Evolutionary conservation across 2,113 vertebrate species (phyloP), one percentile per base, ranked within the genome.

Genomic region (Dendrocopos noguchii): DNA sequence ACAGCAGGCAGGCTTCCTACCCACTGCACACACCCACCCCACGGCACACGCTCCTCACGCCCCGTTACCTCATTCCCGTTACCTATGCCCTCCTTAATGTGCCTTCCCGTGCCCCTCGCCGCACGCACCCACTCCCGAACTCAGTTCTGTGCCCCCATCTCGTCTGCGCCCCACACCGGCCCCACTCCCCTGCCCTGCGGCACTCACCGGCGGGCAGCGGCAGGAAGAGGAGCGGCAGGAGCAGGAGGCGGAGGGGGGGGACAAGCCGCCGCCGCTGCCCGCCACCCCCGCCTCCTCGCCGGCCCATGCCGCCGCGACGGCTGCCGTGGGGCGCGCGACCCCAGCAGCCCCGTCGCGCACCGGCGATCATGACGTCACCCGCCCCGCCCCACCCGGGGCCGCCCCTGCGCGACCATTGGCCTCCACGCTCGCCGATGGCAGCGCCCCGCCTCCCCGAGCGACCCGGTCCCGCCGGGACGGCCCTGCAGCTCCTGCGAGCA

Each of bases 391-490:
- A 13, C 15, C 28, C 12, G 7, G 29, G 6, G 7, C 88, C 5
- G 20, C 55, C 83, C n/a, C 12, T 21, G 3, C 15, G 1, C 2
- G 7, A 3, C 60, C 31, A 68, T 78, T 91, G 79, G 84, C 1
- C 7, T 2, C 0, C 4, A 9, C 6, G 5, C 2, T 92, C 84
- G 14, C 8, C 4, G 6, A 12, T 4, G 7, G 22, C 7, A 4
- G 22, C 6, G 66, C 36, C 73, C 3, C 66, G 25, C 47, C 53
- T 15, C 9, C 33, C 25, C 8, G 7, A 5, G 59, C 12, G 44
- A 36, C 42, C 7, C 13, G 1, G 3, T 18, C 4, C 42, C 56
- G 15, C n/a, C 24, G 74, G 34, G 50, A 15, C 4, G 50, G n/a
- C 47, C 27, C 42, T 19, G 34, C 75, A 12, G 52, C 59, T 71